Percentiles rank a stretch among this genome's conserved stretches.
Conservation (phyloP, 1,140 invertebrate genomes). For the Colletes gigas region DNA sequence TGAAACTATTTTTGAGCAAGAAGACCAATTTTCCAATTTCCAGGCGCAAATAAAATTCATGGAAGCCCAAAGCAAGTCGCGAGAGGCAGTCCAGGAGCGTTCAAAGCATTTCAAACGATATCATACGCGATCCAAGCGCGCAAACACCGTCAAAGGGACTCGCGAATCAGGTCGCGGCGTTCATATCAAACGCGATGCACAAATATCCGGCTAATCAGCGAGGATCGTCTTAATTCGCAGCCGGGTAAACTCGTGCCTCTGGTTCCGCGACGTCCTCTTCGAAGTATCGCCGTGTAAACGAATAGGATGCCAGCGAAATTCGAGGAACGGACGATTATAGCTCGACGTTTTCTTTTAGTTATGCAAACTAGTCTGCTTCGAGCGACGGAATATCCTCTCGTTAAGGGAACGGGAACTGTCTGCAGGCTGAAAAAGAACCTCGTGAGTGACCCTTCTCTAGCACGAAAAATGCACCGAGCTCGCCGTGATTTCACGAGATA, state of each 20-base stretch:
- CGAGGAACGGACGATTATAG: slow-evolving; percentile 30
- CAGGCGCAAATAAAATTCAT: neutral
- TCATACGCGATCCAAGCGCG: neutral
- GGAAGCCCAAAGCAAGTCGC: too few relatives aligned
- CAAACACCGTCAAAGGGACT: slow-evolving; percentile 38
- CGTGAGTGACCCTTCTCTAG: slow-evolving; percentile 13
- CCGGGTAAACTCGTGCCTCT: neutral
- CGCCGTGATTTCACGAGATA: too few relatives aligned
- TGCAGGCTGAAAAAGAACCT: slow-evolving; percentile 11
- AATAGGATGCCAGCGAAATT: slow-evolving; percentile 29
- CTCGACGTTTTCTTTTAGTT: slow-evolving; percentile 52
- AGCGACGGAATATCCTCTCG: slow-evolving; percentile 30
- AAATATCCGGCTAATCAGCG: slow-evolving; percentile 40
- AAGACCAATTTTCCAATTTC: neutral
- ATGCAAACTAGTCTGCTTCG: slow-evolving; percentile 39
- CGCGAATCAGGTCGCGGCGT: slow-evolving; percentile 24
- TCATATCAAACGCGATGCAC: slow-evolving; percentile 33
- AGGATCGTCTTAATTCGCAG: slow-evolving; percentile 31
- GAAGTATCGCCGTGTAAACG: slow-evolving; percentile 16
- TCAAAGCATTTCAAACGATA: slow-evolving; percentile 18
- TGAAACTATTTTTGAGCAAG: too few relatives aligned
- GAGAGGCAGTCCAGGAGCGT: neutral
- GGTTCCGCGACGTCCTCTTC: neutral
- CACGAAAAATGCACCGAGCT: slow-evolving; percentile 11
- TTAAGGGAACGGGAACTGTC: slow-evolving; percentile 34